A percentile compares a stretch with the other conserved stretches of the same genome.
These are phyloP conservation scores for Aldabrachelys gigantea DNA, from an alignment of 2,113 vertebrate genomes.

Conservation along the genomic window DNA sequence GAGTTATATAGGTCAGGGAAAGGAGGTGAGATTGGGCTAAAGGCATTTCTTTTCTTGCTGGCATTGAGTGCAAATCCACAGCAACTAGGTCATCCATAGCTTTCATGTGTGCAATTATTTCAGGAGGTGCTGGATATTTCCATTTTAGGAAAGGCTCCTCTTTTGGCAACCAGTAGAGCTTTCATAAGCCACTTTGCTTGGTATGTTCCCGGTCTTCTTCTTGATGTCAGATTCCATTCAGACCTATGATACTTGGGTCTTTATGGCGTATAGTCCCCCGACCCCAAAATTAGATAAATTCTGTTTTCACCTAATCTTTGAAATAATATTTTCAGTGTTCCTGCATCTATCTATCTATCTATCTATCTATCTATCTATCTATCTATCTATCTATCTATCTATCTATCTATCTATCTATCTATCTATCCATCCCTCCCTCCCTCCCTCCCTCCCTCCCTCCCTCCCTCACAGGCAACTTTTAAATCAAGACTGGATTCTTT, in stretches of 20 bases:
- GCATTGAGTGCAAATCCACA: rapidly evolving
- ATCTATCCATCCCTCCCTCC: too few relatives aligned
- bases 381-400: too few relatives aligned
- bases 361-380: too few relatives aligned
- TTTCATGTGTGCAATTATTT: rapidly evolving
- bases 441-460: too few relatives aligned
- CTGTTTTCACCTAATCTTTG: not conserved
- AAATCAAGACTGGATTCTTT: not conserved
- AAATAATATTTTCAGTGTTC: not conserved
- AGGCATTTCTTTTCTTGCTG: conserved; percentile 9
- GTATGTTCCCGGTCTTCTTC: not conserved
- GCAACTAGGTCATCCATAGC: conserved; percentile 14
- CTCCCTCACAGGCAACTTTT: not conserved
- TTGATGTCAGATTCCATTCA: not conserved
- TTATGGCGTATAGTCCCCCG: not conserved
- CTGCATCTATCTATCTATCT: too few relatives aligned
- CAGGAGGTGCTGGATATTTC: not conserved
- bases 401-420: not conserved
- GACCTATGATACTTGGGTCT: not conserved
- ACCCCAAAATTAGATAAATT: not conserved
- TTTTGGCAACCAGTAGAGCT: not conserved
- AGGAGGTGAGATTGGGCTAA: not conserved
- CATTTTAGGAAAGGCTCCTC: not conserved
- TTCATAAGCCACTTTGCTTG: too few relatives aligned
- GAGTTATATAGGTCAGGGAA: not conserved